Conservation (phyloP, 2,797 vertebrate species). For the Poeciliopsis paucimaculata region DNA sequence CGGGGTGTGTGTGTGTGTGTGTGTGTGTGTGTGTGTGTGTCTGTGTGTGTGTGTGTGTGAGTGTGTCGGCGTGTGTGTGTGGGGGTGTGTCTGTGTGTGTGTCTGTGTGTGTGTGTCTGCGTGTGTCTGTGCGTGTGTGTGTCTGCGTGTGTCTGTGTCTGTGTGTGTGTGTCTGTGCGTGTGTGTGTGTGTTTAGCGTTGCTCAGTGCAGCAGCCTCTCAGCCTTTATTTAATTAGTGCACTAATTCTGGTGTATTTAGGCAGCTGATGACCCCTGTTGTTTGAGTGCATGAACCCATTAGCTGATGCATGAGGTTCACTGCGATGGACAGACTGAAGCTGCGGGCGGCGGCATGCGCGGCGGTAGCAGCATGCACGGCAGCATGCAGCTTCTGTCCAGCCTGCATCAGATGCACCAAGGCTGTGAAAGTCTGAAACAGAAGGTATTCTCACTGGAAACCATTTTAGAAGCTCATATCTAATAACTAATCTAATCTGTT, state of each 20-base stretch:
- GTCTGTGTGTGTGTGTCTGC: neutral
- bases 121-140: neutral
- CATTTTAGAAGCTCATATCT: too few relatives aligned
- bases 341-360: conserved; percentile 22
- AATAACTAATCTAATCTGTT: too few relatives aligned
- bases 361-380: neutral
- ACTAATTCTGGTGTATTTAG: conserved; percentile 72
- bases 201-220: conserved; percentile 25
- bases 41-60: neutral
- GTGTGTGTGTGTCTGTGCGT: too few relatives aligned
- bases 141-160: conserved; percentile 5
- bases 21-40: conserved; percentile 7
- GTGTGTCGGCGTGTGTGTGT: neutral
- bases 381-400: conserved; percentile 36
- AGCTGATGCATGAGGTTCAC: conserved; percentile 56
- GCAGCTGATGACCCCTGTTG: conserved; percentile 70
- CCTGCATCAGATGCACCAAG: conserved; percentile 38
- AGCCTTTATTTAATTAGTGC: conserved; percentile 67
- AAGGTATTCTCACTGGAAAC: too few relatives aligned
- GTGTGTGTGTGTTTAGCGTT: conserved; percentile 16
- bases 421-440: too few relatives aligned
- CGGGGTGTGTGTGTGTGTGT: too few relatives aligned
- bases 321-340: conserved; percentile 39
- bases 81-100: neutral
- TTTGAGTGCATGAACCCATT: conserved; percentile 66